Base-by-base conservation (phyloP, 2,113 vertebrate species). In the Poecilia latipinna region DNA sequence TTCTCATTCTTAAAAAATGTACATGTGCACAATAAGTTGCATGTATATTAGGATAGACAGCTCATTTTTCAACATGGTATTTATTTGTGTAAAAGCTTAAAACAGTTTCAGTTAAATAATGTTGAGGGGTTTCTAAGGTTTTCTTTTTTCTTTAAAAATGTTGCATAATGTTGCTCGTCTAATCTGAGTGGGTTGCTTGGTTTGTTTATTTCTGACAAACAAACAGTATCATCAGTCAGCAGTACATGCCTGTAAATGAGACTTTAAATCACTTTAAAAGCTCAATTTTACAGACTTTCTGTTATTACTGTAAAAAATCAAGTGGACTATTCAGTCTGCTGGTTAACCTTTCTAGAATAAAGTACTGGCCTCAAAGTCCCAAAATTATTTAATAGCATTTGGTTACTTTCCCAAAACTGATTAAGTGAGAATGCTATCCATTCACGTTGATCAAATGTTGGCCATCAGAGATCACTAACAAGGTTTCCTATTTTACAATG, bases 121-220 rank as follows among this genome's bases (percentile, higher is more conserved):
- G 15, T 19, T 44, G 37, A 3, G 7, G 28, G 6, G 11, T 66
- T 28, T 42, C 35, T 33, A 65, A 37, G 24, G 6, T 42, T 6
- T 39, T 24, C 29, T 39, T 26, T 33, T 31, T 65, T 37, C 32
- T 32, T 19, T 48, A 5, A 48, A 60, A 28, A 44, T 44, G 66
- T 80, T 82, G 35, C 65, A 57, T 76, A 82, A 82, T 63, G n/a
- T 69, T 32, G 10, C 35, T 74, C 42, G 57, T 80, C 2, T 70
- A 33, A 65, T 33, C 70, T 77, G 39, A 85, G 77, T 76, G 64
- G 84, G 79, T 26, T 39, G 67, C 15, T 78, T 72, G 61, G 51
- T 77, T 72, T 71, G 63, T 65, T 72, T 83, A 61, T 64, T 84
- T 37, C 35, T 11, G 35, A 37, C 35, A 37, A 37, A 33, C 32